Conservation (phyloP, 1,140 invertebrate species). For the Zophobas atratus region DNA sequence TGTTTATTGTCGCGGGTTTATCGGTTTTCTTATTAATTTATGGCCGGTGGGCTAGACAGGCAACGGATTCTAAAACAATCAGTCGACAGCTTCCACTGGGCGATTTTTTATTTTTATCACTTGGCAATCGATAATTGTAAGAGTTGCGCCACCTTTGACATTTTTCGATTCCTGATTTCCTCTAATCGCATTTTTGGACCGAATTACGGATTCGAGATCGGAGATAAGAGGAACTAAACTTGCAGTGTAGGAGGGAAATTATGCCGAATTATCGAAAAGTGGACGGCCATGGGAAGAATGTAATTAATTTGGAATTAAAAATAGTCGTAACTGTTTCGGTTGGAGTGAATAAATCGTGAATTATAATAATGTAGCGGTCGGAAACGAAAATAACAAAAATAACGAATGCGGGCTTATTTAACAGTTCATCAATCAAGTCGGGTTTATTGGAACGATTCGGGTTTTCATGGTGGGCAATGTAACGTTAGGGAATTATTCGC, state of each 20-base stretch:
- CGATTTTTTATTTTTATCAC: too few species aligned
- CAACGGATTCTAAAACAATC: not conserved
- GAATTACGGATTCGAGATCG: too few species aligned
- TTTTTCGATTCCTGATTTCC: not conserved
- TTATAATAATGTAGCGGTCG: too few species aligned
- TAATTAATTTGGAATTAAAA: not conserved
- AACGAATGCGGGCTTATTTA: too few species aligned
- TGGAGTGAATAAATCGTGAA: not conserved
- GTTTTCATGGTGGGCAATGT: too few species aligned
- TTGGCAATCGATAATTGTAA: too few species aligned
- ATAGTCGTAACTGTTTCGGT: not conserved
- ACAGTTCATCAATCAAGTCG: too few species aligned
- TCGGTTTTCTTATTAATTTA: slow-evolving; percentile 23
- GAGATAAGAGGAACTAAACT: not conserved
- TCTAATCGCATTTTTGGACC: not conserved
- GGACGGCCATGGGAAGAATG: not conserved
- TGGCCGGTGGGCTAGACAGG: not conserved
- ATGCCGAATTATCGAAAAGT: not conserved
- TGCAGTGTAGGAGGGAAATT: not conserved
- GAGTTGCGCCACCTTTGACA: not conserved
- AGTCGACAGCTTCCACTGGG: not conserved
- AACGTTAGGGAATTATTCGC: too few species aligned
- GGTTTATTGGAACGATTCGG: too few species aligned
- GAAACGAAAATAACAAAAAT: too few species aligned
- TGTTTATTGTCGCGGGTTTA: slow-evolving; percentile 6